phyloP scores from a whole-genome alignment of 2,113 vertebrate genomes.

The Trematocara nigrifrons region DNA sequence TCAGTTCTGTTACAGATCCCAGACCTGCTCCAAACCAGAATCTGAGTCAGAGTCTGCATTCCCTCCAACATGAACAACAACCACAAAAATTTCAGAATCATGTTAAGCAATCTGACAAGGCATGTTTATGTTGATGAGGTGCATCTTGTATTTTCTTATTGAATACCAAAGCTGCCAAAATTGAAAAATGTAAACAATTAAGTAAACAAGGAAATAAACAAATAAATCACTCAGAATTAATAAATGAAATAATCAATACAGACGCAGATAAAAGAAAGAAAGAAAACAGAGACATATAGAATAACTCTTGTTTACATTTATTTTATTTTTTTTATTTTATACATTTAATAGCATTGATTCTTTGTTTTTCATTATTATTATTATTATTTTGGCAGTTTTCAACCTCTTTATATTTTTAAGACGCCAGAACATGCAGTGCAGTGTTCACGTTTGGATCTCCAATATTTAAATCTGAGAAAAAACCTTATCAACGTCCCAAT shows the following conservation, averaged over 20 bases:
- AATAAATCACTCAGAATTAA: neutral
- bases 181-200: neutral
- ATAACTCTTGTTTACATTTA: neutral
- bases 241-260: neutral
- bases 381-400: neutral
- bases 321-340: neutral
- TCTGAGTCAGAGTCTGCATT: neutral
- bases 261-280: neutral
- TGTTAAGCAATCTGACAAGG: neutral
- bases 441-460: neutral
- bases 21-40: neutral
- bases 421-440: neutral
- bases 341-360: neutral
- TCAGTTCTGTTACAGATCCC: neutral
- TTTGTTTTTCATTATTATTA: neutral
- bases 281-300: neutral
- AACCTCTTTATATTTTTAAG: neutral
- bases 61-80: neutral
- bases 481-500: neutral
- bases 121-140: neutral
- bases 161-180: neutral
- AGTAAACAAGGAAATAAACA: neutral
- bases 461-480: neutral
- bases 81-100: neutral
- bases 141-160: neutral